Base-by-base conservation (phyloP, 2,888 invertebrate species). In the Ormyrus rosae region DNA sequence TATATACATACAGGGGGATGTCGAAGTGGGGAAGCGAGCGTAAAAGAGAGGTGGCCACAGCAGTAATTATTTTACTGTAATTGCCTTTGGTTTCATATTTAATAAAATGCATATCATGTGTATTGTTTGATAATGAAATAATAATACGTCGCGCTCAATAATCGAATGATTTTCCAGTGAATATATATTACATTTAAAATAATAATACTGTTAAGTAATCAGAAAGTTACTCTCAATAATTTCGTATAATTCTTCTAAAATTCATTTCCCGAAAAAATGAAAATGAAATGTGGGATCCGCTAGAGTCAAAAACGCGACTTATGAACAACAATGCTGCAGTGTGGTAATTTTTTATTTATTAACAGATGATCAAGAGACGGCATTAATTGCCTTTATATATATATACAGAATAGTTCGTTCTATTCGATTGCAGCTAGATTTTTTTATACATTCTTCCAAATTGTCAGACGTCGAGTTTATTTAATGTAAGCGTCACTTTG, bases 11-110 rank as follows among this genome's bases (percentile, higher is more conserved):
- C 4, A 34, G 34, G 34, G 34, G 4, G 34, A 34, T 58, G 50
- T 55, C 53, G 51, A 13, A 13, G 11, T n/a, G 13, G 53, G 11
- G 19, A 6, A 3, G 53, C 5, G n/a, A 8, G 8, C 6, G 74
- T 34, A 51, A 61, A 71, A 61, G 48, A 34, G 74, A 63, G 34
- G 19, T 34, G 50, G 0, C 48, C n/a, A 53, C 34, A 61, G 2
- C 34, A 34, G 55, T 45, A 76, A 80, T 80, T 76, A 75, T 80
- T 75, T 73, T 61, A 68, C 61, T 67, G 80, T 76, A 71, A 80
- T 76, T 76, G 45, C 61, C 19, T 67, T 56, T 74, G 13, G 74
- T 79, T 80, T 74, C 71, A 65, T 78, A 78, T 78, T 78, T 72
- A 78, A 78, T 72, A 67, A 72, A 78, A 72, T 9, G 65, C 51